phyloP scores from a whole-genome alignment of 1,140 invertebrate genomes.

The Euglossa dilemma region DNA sequence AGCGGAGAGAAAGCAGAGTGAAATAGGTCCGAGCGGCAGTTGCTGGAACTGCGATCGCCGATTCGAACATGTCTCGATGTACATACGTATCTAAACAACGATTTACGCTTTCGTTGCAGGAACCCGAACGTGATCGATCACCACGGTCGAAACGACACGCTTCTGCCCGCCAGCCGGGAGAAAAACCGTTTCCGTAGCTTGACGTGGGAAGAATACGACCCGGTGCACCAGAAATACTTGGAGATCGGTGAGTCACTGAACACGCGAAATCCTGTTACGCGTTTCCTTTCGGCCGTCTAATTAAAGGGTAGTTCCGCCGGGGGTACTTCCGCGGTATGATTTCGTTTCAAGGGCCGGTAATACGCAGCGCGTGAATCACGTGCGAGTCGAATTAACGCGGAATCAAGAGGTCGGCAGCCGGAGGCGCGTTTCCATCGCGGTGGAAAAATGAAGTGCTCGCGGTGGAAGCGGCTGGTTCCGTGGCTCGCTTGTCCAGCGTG shows the following conservation, averaged over 20 bases:
- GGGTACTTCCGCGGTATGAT: not conserved
- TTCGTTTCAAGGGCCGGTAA: not conserved
- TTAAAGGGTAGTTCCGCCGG: not conserved
- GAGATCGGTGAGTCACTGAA: slow-evolving; percentile 90
- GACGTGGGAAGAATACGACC: slow-evolving; percentile 95
- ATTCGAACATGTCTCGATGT: not conserved
- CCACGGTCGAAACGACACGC: slow-evolving; percentile 87
- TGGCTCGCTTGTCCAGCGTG: slow-evolving; percentile 53
- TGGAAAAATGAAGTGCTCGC: slow-evolving; percentile 55
- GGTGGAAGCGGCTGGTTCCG: slow-evolving; percentile 20
- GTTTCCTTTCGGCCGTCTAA: not conserved
- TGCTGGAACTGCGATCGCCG: not conserved
- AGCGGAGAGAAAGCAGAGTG: not conserved
- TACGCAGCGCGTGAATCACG: not conserved
- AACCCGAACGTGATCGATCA: slow-evolving; percentile 91
- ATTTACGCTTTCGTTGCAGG: slow-evolving; percentile 81
- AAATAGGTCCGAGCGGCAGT: not conserved
- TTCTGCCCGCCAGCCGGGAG: slow-evolving; percentile 90
- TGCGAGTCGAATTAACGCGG: slow-evolving; percentile 51
- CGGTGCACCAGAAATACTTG: slow-evolving; percentile 94
- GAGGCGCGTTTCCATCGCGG: slow-evolving; percentile 47
- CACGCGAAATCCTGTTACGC: not conserved
- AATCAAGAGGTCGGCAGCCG: slow-evolving; percentile 35
- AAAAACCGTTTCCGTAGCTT: slow-evolving; percentile 91
- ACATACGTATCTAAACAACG: slow-evolving; percentile 2